Evolutionary conservation across 2,797 vertebrate genomes (phyloP), one percentile per base, ranked within the genome.

Genomic region (Otolemur crassicaudatus): DNA sequence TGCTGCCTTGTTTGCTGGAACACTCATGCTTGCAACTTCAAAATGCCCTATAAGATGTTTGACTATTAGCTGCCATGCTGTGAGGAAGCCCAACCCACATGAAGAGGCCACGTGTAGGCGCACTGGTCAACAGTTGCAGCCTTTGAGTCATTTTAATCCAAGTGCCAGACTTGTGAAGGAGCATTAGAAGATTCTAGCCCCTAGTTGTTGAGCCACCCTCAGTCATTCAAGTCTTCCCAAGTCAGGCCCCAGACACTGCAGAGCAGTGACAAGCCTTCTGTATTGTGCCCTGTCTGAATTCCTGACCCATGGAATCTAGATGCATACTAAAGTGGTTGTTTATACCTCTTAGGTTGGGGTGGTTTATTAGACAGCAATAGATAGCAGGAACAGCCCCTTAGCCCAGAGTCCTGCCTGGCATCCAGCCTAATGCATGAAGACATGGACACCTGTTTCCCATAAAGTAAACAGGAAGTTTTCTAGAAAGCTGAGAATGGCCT

Each of bases 401-500:
- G 75, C 65, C 82, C 29, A 69, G 58, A 60, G 37, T 86, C 79
- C 87, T 95, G 92, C 84, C 75, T 94, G 96, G 90, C 58, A 25
- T 96, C 89, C 31, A 73, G n/a, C 79, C 79, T 96, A 97, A 97
- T 89, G 84, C 83, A 87, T 76, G 72, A 94, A 79, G 95, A 97
- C 90, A 90, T 25, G 86, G 96, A 95, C 95, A 97, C 97, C 96
- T 97, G 97, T 91, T 97, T 97, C 95, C 96, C 92, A 96, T 97
- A 98, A 96, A 96, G 65, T 70, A 94, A 93, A 80, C 87, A 96
- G 96, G 95, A 97, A 92, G 92, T 88, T 85, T 97, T 95, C 86
- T 91, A 96, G 90, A 96, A 97, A 86, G 34, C 76, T 67, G 69
- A 93, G 87, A 58, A 87, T 95, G 97, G 94, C 94, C 49, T 34